Percentiles rank a stretch among this genome's conserved stretches.
Conservation (phyloP, 1,140 invertebrate genomes). For the Piezodorus guildinii region DNA sequence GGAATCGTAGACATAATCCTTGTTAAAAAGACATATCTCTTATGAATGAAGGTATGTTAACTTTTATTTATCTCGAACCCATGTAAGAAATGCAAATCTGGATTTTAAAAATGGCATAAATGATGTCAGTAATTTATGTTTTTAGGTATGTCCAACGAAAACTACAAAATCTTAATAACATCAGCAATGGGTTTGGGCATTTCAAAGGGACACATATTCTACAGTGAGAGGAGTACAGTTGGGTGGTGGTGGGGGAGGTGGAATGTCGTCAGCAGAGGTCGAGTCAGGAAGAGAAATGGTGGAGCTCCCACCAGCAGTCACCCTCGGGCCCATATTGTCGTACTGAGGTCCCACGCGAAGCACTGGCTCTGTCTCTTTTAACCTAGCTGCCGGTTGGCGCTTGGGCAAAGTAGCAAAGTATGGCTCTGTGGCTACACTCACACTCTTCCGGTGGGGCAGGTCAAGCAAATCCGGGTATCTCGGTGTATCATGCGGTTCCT, state of each 20-base stretch:
- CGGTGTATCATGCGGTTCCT: constrained; percentile 39
- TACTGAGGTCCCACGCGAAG: constrained; percentile 45
- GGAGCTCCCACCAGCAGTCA: constrained; percentile 72
- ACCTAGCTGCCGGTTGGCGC: constrained; percentile 30
- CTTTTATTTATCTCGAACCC: not conserved
- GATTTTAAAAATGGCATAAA: not conserved
- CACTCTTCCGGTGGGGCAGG: constrained; percentile 47
- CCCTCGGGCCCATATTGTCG: constrained; percentile 79
- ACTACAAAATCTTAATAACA: not conserved
- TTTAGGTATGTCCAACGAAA: not conserved
- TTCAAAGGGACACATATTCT: constrained; percentile 32
- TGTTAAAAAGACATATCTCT: not conserved
- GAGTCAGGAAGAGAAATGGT: constrained; percentile 65
- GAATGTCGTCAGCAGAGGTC: constrained; percentile 36
- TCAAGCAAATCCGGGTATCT: constrained; percentile 64
- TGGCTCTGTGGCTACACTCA: constrained; percentile 33
- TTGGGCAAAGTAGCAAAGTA: constrained; percentile 43
- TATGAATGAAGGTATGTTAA: not conserved
- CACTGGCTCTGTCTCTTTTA: constrained; percentile 20
- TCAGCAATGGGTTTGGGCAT: not conserved
- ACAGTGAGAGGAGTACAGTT: constrained; percentile 35
- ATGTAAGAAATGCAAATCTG: not conserved
- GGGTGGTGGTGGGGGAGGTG: constrained; percentile 40
- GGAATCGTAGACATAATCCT: too few relatives aligned
- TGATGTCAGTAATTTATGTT: not conserved